Base-by-base conservation (phyloP, 2,797 vertebrate genomes). In the Sternarchorhynchus goeldii region DNA sequence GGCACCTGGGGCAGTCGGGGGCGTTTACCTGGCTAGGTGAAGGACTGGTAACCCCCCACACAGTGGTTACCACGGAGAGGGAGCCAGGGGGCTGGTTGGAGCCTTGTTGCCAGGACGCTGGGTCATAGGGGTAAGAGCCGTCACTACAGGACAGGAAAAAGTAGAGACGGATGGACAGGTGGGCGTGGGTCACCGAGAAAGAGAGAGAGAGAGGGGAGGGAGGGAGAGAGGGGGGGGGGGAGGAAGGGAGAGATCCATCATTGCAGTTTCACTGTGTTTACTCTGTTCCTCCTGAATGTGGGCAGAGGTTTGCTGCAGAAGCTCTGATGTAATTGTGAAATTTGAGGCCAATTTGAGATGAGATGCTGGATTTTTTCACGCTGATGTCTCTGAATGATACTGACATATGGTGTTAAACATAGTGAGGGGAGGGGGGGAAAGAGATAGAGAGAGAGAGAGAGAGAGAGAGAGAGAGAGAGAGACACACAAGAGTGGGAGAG, bases 31-130 rank as follows among this genome's bases (percentile, higher is more conserved):
- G 97, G 91, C 95, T 97, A 92, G 94, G 95, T 76, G 96, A 95
- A 76, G 96, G 93, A 94, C 94, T 97, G 94, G 95, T 95, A 81
- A 98, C 95, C 85, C 97, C 97, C 97, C 96, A 98, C 93, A 98
- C 96, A 25, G 96, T 98, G 85, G 96, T 98, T 93, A 98, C 96
- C 91, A 97, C 96, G 32, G 96, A 98, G 88, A 97, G 95, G 89
- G 96, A 95, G 90, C 96, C 95, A 71, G 96, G 84, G 0, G 96
- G 95, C 92, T 97, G 96, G 93, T 94, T 94, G 95, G 94, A 93
- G 85, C 91, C 95, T 88, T 94, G 96, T 93, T 97, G 97, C 96
- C 96, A 92, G 91, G 92, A 92, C 89, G 92, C 90, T 90, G 91
- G 89, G 88, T 97, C 96, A 77, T 97, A 96, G 84, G 95, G 93